Conservation (phyloP, 1,140 invertebrate genomes). For the Cydia amplana region DNA sequence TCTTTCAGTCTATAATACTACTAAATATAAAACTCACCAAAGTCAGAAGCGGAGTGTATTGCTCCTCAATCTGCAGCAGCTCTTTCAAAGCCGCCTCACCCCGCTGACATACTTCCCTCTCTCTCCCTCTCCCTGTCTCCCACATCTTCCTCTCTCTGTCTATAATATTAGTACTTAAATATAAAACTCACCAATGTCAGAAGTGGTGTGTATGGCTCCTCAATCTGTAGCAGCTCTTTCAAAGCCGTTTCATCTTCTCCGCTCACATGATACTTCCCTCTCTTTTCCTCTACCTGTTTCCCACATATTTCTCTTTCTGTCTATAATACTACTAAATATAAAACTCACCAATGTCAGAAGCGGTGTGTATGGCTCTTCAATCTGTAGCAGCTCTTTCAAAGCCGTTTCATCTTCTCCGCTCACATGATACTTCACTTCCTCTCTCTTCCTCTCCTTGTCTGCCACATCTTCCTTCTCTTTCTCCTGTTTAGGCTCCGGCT, state of each 20-base stretch:
- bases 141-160: conserved; percentile 37
- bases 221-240: conserved; percentile 51
- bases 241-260: conserved; percentile 46
- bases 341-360: conserved; percentile 55
- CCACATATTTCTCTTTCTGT: conserved; percentile 38
- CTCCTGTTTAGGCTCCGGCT: conserved; percentile 35
- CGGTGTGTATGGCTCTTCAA: conserved; percentile 61
- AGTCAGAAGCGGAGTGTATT: conserved; percentile 52
- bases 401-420: conserved; percentile 43
- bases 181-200: conserved; percentile 51
- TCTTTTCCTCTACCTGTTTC: conserved; percentile 36
- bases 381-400: conserved; percentile 50
- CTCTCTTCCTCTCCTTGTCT: conserved; percentile 36
- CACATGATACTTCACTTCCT: conserved; percentile 32
- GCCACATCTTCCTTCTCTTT: conserved; percentile 39
- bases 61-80: conserved; percentile 56
- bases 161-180: not conserved
- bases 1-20: too few species aligned
- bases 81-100: conserved; percentile 48
- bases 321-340: not conserved
- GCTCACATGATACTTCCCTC: conserved; percentile 33
- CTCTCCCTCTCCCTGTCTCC: conserved; percentile 37
- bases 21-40: conserved; percentile 56
- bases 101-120: conserved; percentile 31
- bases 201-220: conserved; percentile 59